phyloP scores from a whole-genome alignment of 1,140 invertebrate genomes.

The Macrocentrus cingulum region DNA sequence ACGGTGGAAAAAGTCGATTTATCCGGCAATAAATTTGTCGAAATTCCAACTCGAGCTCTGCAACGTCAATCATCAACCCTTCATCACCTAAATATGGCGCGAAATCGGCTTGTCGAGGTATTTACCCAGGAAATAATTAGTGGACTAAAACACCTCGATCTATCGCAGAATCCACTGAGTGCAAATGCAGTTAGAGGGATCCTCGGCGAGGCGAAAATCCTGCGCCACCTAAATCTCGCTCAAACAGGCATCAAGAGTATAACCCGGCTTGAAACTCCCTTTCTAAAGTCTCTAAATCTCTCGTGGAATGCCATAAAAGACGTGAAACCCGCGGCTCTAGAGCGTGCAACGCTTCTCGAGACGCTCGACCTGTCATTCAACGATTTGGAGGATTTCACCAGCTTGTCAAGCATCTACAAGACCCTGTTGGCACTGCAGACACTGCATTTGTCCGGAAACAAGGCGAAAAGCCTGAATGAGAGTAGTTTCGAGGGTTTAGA shows the following conservation, averaged over 20 bases:
- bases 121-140: slow-evolving; percentile 83
- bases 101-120: slow-evolving; percentile 76
- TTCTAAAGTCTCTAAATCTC: slow-evolving; percentile 78
- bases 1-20: slow-evolving; percentile 82
- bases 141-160: slow-evolving; percentile 82
- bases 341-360: slow-evolving; percentile 77
- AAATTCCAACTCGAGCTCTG: slow-evolving; percentile 75
- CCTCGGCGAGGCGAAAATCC: slow-evolving; percentile 85
- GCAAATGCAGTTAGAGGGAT: slow-evolving; percentile 73
- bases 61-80: slow-evolving; percentile 83
- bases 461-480: slow-evolving; percentile 70
- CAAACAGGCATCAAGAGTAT: slow-evolving; percentile 72
- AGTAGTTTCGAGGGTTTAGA: slow-evolving; percentile 73
- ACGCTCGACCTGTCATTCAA: slow-evolving; percentile 78
- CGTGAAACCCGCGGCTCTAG: slow-evolving; percentile 69
- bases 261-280: slow-evolving; percentile 80
- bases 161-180: slow-evolving; percentile 83
- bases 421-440: slow-evolving; percentile 68
- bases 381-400: slow-evolving; percentile 64
- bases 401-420: slow-evolving; percentile 42
- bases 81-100: slow-evolving; percentile 74
- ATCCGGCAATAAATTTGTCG: slow-evolving; percentile 74
- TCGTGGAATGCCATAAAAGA: slow-evolving; percentile 74
- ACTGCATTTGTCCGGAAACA: slow-evolving; percentile 79
- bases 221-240: slow-evolving; percentile 78